Evolutionary conservation across 2,797 vertebrate species (phyloP).

Genomic region (Chromobotia macracanthus): DNA sequence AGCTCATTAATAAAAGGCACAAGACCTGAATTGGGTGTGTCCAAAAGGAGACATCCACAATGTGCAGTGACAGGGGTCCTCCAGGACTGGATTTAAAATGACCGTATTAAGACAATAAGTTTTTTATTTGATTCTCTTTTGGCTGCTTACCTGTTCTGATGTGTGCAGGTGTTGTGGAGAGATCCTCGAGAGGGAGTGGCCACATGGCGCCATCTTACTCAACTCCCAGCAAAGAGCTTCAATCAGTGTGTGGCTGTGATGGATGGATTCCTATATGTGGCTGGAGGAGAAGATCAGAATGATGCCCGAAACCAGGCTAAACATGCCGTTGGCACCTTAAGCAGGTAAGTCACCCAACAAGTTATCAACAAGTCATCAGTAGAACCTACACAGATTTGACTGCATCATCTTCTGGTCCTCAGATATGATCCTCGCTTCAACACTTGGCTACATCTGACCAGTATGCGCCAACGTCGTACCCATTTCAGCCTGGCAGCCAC

Average conservation of each 20-base stretch:
- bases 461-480: constrained; percentile 84
- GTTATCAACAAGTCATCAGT: neutral
- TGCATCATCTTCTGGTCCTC: constrained; percentile 1
- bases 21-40: too few species aligned
- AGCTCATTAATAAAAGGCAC: too few species aligned
- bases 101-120: neutral
- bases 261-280: constrained; percentile 87
- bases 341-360: constrained; percentile 72
- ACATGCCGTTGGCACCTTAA: constrained; percentile 83
- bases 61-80: too few species aligned
- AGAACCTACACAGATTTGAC: neutral
- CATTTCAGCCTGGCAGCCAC: constrained; percentile 85
- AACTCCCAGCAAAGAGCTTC: constrained; percentile 87
- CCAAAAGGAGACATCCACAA: too few species aligned
- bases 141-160: neutral
- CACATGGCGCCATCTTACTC: constrained; percentile 82
- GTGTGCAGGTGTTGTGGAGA: constrained; percentile 77
- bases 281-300: constrained; percentile 86
- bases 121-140: neutral
- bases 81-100: too few species aligned
- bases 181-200: constrained; percentile 80
- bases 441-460: constrained; percentile 85
- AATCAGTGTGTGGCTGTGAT: constrained; percentile 87
- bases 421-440: constrained; percentile 87
- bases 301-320: constrained; percentile 88